phyloP scores from a whole-genome alignment of 1,140 invertebrate genomes.

The Cepaea nemoralis region DNA sequence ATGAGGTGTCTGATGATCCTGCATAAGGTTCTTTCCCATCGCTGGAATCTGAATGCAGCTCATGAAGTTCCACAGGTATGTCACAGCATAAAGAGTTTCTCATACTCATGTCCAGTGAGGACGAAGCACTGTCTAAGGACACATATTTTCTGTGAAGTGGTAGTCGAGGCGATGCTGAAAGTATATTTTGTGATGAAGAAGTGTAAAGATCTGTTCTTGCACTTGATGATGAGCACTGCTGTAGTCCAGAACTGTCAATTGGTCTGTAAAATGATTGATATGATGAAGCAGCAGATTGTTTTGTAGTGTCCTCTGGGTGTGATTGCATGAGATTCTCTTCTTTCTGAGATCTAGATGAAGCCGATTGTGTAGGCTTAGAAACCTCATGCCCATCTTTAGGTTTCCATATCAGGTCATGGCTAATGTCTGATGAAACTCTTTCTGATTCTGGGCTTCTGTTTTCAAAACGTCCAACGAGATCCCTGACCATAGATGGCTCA shows the following conservation, averaged over 20 bases:
- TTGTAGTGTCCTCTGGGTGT: not conserved
- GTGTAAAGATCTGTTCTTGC: not conserved
- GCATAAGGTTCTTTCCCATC: not conserved
- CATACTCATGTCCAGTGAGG: not conserved
- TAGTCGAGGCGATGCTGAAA: not conserved
- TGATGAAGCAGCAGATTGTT: not conserved
- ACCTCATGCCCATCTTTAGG: not conserved
- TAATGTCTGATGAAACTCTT: constrained; percentile 8
- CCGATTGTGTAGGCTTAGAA: not conserved
- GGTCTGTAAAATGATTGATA: not conserved
- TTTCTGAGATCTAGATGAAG: not conserved
- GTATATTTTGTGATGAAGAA: not conserved
- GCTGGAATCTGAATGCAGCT: not conserved
- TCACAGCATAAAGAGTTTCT: not conserved
- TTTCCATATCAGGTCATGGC: not conserved
- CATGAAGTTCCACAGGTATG: constrained; percentile 9
- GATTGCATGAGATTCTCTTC: not conserved
- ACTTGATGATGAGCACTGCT: not conserved
- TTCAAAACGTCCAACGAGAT: constrained; percentile 60
- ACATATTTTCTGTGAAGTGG: not conserved
- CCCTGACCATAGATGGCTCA: constrained; percentile 48
- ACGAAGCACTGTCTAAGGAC: not conserved
- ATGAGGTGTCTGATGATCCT: not conserved
- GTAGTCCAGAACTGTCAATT: not conserved
- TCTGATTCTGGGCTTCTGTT: constrained; percentile 13